Percentiles rank a stretch among this genome's conserved stretches.
These are phyloP conservation scores for Pogonocherus hispidulus DNA, from an alignment of 2,888 invertebrate species.

Conservation along the genomic window DNA sequence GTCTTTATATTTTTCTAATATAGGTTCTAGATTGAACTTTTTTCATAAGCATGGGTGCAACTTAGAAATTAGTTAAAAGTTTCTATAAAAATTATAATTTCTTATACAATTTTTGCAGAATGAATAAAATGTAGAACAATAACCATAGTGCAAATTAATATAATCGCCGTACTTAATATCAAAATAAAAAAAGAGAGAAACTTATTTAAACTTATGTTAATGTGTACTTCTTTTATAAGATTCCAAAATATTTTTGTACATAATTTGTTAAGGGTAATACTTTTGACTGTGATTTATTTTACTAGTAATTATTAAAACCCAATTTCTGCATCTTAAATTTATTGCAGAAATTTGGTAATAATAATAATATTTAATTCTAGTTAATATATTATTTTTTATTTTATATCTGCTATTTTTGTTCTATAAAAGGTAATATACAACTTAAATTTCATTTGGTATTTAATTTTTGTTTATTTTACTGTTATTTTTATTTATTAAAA, in stretches of 20 bases:
- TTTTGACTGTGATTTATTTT: conserved; percentile 62
- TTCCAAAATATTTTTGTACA: conserved; percentile 53
- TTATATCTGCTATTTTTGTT: conserved; percentile 12
- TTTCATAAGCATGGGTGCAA: not conserved
- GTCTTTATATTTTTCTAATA: not conserved
- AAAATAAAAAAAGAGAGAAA: too few relatives aligned
- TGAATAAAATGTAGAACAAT: conserved; percentile 25
- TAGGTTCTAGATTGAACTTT: not conserved
- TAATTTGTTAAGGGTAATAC: conserved; percentile 53
- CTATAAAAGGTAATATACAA: conserved; percentile 40
- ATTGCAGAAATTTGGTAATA: conserved; percentile 36
- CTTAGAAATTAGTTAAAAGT: not conserved
- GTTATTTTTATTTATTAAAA: conserved; percentile 35
- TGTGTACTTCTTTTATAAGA: conserved; percentile 46
- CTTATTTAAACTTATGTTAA: too few relatives aligned
- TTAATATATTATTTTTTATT: conserved; percentile 29
- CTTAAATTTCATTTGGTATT: conserved; percentile 36
- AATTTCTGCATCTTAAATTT: conserved; percentile 24
- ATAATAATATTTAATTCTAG: conserved; percentile 32
- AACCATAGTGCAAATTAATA: conserved; percentile 12
- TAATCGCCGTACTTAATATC: too few relatives aligned
- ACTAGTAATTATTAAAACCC: conserved; percentile 40
- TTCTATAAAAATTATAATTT: conserved; percentile 16
- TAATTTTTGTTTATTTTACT: conserved; percentile 43
- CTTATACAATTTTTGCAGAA: conserved; percentile 25